Evolutionary conservation across 2,113 vertebrate species (phyloP), one percentile per base, ranked within the genome.

Genomic region (Cercocebus atys): DNA sequence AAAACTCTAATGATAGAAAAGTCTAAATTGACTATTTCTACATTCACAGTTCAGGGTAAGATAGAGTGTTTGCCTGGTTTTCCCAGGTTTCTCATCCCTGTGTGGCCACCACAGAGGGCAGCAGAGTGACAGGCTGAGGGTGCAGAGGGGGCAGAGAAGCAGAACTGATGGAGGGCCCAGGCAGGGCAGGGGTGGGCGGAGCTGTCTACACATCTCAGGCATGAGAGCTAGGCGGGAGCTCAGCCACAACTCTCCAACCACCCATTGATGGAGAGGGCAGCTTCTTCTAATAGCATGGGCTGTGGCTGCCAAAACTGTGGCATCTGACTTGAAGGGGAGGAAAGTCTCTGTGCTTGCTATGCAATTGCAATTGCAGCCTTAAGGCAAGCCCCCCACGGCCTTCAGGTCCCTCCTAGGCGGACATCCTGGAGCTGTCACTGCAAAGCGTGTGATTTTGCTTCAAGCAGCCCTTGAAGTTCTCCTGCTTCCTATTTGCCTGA

Each of bases 101-200:
- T 12, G 30, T 0, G 38, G 47, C 66, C 82, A 95, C 82, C 18
- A 0, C 86, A 95, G 96, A 91, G 93, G 92, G 95, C 91, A 94
- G 78, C 73, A 94, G 88, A 97, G 91, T 66, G 57, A 87, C 82
- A 66, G 59, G 83, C 79, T 1, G 1, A 66, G 43, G 22, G 2
- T 8, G 7, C 43, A n/a, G 6, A 47, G 30, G 3, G 1, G 14
- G 18, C 18, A 2, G 70, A 91, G 55, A 30, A n/a, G 32, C 32
- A 66, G 72, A 73, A 27, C 38, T 32, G 38, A 25, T 2, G 6
- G 11, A 25, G 50, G 86, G 55, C n/a, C 18, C 23, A 10, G 40
- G 57, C 9, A 1, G 72, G 25, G 80, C 32, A 0, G 3, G 17
- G 1, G 5, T 16, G 2, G 16, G 68, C 5, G 2, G 40, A 78